Evolutionary conservation across 1,140 invertebrate species (phyloP), one percentile per base, ranked within the genome.

Genomic region (Gryllus bimaculatus): DNA sequence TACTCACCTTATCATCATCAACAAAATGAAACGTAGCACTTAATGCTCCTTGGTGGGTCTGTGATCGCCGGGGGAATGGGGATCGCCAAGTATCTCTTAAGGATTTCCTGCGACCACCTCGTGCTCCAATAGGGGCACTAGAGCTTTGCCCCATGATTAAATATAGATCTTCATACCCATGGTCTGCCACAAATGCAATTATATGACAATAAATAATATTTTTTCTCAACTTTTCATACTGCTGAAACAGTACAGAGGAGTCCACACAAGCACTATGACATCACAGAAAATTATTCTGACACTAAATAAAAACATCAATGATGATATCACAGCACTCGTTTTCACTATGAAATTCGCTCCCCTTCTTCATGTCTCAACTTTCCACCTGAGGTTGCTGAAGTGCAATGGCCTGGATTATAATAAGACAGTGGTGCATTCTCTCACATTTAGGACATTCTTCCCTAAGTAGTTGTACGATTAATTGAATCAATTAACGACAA

Each of bases 21-120:
- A 78, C 66, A 78, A 78, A 80, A 76, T 77, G 79, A 48, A 75
- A 80, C 15, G 80, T 76, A 47, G 80, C 80, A 78, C 80, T 80
- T 76, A 80, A 48, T 7, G 73, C 20, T 8, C 80, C 75, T 76
- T 78, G 77, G 18, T 78, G 77, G 15, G 74, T 75, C 74, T 78
- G 80, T 20, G 77, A 78, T 73, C 80, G 54, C 8, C 78, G 74
- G 12, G 48, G 77, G 39, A 79, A 79, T 8, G 79, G 79, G 13
- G 79, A 79, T 21, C 75, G 73, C 80, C 77, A 80, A 7, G 74
- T 21, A 10, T 48, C 77, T 26, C 80, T 78, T n/a, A 80, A 80
- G 8, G 80, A 80, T 47, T 78, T 78, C 54, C 80, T 75, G 8
- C 77, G 74, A 26, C 80, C 78, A 26, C 49, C 47, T 47, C 75